Conservation (phyloP, 2,888 invertebrate genomes). For the Acleris literana region DNA sequence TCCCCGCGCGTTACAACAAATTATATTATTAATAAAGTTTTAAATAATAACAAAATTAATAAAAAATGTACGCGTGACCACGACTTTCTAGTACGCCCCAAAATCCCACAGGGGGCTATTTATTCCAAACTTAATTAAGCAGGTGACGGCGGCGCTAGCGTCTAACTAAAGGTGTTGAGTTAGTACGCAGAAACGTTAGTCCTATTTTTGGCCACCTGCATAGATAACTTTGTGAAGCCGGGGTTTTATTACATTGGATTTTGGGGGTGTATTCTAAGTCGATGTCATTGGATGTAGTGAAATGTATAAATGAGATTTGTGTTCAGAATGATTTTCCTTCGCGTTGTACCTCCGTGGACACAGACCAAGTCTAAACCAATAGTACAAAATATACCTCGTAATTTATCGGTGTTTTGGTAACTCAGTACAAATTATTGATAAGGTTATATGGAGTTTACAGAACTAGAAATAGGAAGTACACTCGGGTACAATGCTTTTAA, state of each 20-base stretch:
- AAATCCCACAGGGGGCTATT: conserved; percentile 62
- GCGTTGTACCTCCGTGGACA: conserved; percentile 73
- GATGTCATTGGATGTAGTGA: conserved; percentile 72
- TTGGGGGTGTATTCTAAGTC: conserved; percentile 51
- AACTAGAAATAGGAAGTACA: conserved; percentile 47
- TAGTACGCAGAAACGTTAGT: not conserved
- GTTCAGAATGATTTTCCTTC: conserved; percentile 66
- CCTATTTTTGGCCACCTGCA: conserved; percentile 10
- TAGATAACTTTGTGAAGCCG: conserved; percentile 48
- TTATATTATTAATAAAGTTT: conserved; percentile 81
- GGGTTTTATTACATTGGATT: conserved; percentile 59
- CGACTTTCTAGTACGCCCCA: conserved; percentile 53
- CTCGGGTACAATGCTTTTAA: conserved; percentile 73
- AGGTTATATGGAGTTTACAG: conserved; percentile 62
- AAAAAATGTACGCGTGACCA: conserved; percentile 77
- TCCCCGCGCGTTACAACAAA: conserved; percentile 77
- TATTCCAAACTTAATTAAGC: conserved; percentile 51
- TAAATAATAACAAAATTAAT: conserved; percentile 80
- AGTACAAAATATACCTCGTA: conserved; percentile 75
- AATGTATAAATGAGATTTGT: conserved; percentile 67
- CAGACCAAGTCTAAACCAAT: conserved; percentile 53
- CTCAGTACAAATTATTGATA: conserved; percentile 81
- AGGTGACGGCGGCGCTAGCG: conserved; percentile 2
- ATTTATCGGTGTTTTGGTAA: conserved; percentile 71
- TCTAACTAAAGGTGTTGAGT: conserved; percentile 12